Evolutionary conservation across 2,113 vertebrate species (phyloP), one percentile per base, ranked within the genome.

Genomic region (Phyllopteryx taeniolatus): DNA sequence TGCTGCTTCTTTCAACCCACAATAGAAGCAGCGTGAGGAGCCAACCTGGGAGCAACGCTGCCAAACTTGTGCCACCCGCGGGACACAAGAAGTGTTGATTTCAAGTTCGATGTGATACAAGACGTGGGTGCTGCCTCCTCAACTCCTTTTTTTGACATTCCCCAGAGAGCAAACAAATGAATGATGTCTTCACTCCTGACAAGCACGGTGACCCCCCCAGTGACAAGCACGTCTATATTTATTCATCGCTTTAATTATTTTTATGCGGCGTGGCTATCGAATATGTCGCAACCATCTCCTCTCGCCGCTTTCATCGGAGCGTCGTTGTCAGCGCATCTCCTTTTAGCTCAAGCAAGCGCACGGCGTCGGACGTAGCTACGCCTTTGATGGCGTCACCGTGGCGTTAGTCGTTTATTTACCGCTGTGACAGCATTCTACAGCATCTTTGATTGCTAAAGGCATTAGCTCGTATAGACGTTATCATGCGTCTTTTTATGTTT

Each of bases 81-180:
- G 79, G 90, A 87, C 74, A 39, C 39, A 85, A 82, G 87, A 85
- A 87, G 88, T 88, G 89, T 90, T 88, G 86, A 87, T 87, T 87
- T 82, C 88, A 90, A 89, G 87, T 88, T 87, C 86, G 86, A 87
- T 20, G 49, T 19, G 88, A 79, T 81, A 43, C 74, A 77, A 65
- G 17, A 31, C 3, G 46, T 65, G 80, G 75, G 78, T 14, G 67
- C 56, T 78, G 79, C 49, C 75, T 86, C 43, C 3, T 75, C 64
- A 83, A 86, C 72, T 33, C 61, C 33, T 57, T 56, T 43, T 27
- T 35, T 14, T 9, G 49, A 39, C 19, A 14, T 10, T 53, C 46
- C 42, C 67, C 67, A 0, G 9, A 22, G 62, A 64, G 14, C 17
- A 39, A 57, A 39, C 19, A 20, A 68, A 76, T 73, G 22, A 78